Evolutionary conservation across 1,140 invertebrate genomes (phyloP).

Genomic region (Hycleus phaleratus): DNA sequence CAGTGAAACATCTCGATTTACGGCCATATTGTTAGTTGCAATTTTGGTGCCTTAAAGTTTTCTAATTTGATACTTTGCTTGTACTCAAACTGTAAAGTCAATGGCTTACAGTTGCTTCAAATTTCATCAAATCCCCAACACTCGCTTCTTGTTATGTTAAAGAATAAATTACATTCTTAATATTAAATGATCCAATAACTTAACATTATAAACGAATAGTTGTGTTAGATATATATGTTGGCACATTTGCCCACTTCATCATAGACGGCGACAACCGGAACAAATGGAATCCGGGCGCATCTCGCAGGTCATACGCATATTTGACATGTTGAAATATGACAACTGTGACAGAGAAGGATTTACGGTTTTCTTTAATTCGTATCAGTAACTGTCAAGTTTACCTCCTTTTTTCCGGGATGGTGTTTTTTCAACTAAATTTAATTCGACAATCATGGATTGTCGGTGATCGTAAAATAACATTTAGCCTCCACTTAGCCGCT

Average conservation of each 20-base stretch:
- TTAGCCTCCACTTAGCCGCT: not conserved
- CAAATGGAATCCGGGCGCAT: slow-evolving; percentile 24
- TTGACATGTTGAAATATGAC: slow-evolving; percentile 23
- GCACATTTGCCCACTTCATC: slow-evolving; percentile 16
- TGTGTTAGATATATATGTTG: not conserved
- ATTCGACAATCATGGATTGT: too few relatives aligned
- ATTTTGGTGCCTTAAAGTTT: too few relatives aligned
- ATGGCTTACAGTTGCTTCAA: too few relatives aligned
- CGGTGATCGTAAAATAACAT: not conserved
- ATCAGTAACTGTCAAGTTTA: not conserved
- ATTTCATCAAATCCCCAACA: not conserved
- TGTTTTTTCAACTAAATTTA: too few relatives aligned
- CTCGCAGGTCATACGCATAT: slow-evolving; percentile 22
- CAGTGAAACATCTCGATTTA: too few relatives aligned
- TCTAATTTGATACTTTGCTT: too few relatives aligned
- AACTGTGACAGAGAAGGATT: slow-evolving; percentile 20
- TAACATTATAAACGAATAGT: not conserved
- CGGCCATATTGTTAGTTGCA: too few relatives aligned
- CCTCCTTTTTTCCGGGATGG: too few relatives aligned
- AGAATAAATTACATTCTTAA: slow-evolving; percentile 11
- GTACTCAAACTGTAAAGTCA: too few relatives aligned
- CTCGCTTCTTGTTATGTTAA: slow-evolving; percentile 9
- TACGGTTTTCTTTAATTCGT: slow-evolving; percentile 20
- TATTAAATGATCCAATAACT: slow-evolving; percentile 12
- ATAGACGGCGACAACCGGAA: slow-evolving; percentile 22